Evolutionary conservation across 2,888 invertebrate species (phyloP).

Genomic region (Allolobophora icterica): DNA sequence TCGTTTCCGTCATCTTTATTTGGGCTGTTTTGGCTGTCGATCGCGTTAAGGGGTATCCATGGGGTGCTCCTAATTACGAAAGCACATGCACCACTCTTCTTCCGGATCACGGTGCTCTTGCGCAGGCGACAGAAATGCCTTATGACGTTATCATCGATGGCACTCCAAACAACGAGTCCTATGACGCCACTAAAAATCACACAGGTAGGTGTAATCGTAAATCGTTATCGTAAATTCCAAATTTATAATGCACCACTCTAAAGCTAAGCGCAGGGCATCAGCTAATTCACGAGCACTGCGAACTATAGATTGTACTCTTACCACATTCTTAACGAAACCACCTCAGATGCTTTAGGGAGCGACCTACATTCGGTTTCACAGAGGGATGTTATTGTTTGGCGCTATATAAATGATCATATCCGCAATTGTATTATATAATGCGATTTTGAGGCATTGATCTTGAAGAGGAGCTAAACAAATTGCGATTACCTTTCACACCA

Average conservation of each 20-base stretch:
- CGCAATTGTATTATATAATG: not conserved
- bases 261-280: too few relatives aligned
- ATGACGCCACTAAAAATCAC: not conserved
- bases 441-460: not conserved
- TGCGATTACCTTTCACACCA: too few relatives aligned
- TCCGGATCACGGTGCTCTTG: not conserved
- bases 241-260: too few relatives aligned
- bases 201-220: constrained; percentile 1
- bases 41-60: not conserved
- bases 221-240: too few relatives aligned
- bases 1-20: not conserved
- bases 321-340: not conserved
- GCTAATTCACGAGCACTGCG: too few relatives aligned
- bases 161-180: not conserved
- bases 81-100: not conserved
- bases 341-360: too few relatives aligned
- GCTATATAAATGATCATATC: not conserved
- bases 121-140: not conserved
- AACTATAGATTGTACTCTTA: not conserved
- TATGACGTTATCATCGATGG: not conserved
- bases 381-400: not conserved
- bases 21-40: not conserved
- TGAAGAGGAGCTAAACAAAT: too few relatives aligned
- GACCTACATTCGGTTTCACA: too few relatives aligned
- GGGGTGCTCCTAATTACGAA: not conserved